phyloP scores from a whole-genome alignment of 2,113 vertebrate species.

The Chamaetylas fuelleborni region DNA sequence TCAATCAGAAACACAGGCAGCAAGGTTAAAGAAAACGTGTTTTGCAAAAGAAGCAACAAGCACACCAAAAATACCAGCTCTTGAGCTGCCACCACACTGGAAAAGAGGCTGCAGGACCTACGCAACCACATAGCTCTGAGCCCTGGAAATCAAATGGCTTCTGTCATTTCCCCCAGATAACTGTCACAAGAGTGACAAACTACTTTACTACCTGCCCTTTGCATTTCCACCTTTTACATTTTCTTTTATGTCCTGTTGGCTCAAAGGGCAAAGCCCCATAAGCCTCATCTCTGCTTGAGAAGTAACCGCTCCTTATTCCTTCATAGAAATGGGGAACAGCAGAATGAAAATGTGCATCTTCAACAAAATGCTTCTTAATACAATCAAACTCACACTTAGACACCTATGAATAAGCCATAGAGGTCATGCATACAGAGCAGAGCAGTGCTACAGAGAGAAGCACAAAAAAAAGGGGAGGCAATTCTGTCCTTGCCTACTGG shows the following conservation, averaged over 20 bases:
- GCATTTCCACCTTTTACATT: neutral
- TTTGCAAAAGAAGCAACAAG: neutral
- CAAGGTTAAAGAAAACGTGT: neutral
- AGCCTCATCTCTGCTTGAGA: neutral
- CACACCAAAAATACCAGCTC: neutral
- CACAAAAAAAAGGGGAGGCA: neutral
- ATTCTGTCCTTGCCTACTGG: neutral
- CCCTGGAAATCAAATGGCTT: neutral
- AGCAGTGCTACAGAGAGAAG: neutral
- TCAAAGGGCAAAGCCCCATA: neutral
- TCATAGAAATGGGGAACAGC: neutral
- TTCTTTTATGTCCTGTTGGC: neutral
- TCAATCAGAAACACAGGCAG: neutral
- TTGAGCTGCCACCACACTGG: neutral
- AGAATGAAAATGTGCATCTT: neutral
- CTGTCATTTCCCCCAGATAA: neutral
- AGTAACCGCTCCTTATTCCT: neutral
- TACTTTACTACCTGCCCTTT: neutral
- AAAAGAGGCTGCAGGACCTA: neutral
- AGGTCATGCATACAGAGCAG: neutral
- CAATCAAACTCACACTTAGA: neutral
- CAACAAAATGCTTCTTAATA: neutral
- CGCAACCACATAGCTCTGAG: rapidly evolving
- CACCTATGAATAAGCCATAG: neutral
- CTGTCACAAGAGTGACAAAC: neutral